A percentile compares a stretch with the other conserved stretches of the same genome.
phyloP scores from a whole-genome alignment of 2,113 vertebrate species.

The Alligator sinensis region DNA sequence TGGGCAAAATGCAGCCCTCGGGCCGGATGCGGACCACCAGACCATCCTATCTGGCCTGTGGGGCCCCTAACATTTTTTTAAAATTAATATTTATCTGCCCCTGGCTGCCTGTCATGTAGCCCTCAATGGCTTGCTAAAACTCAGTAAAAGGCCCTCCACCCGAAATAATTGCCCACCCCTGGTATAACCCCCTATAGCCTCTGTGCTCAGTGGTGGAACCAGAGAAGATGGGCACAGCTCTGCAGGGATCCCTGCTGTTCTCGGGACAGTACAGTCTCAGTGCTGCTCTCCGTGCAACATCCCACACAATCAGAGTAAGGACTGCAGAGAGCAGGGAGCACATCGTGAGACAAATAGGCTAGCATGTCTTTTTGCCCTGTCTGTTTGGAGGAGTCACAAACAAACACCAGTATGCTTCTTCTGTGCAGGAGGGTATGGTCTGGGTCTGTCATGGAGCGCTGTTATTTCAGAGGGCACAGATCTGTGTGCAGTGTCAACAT shows the following conservation, averaged over 20 bases:
- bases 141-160: too few relatives aligned
- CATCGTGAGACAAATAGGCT: background rate
- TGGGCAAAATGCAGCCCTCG: too few relatives aligned
- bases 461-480: background rate
- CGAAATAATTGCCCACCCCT: too few relatives aligned
- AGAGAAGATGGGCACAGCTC: background rate
- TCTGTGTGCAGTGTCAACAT: background rate
- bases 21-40: too few relatives aligned
- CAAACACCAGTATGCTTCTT: background rate
- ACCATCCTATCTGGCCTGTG: too few relatives aligned
- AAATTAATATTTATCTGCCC: too few relatives aligned
- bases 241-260: background rate
- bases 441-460: background rate
- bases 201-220: background rate
- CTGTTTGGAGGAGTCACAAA: background rate
- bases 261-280: background rate
- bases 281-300: background rate
- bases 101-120: too few relatives aligned
- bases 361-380: background rate
- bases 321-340: background rate
- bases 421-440: background rate
- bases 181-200: background rate
- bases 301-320: background rate
- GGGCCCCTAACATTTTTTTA: too few relatives aligned
- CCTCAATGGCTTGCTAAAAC: too few relatives aligned